phyloP scores from a whole-genome alignment of 2,797 vertebrate species.

The Harpagifer antarcticus region DNA sequence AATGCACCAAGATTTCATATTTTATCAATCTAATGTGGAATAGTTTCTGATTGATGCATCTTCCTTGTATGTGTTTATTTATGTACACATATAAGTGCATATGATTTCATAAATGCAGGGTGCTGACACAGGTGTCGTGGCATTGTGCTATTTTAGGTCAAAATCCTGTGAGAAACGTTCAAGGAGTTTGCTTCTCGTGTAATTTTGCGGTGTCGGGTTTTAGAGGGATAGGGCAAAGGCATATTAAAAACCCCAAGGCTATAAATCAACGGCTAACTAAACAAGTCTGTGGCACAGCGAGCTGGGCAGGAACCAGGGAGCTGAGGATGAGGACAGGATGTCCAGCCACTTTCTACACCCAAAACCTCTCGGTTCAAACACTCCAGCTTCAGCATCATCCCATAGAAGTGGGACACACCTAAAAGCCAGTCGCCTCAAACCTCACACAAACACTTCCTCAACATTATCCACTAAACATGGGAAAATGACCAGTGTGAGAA shows the following conservation, averaged over 20 bases:
- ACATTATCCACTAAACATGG: neutral
- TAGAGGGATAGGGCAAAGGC: conserved; percentile 64
- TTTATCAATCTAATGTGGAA: neutral
- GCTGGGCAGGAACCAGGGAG: conserved; percentile 62
- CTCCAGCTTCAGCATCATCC: conserved; percentile 34
- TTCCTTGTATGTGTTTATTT: neutral
- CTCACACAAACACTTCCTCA: conserved; percentile 3
- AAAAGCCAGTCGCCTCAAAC: conserved; percentile 1
- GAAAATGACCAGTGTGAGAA: neutral
- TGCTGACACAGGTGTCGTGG: conserved; percentile 78
- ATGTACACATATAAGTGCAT: conserved; percentile 10
- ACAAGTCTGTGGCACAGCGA: conserved; percentile 63
- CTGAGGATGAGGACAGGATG: conserved; percentile 67
- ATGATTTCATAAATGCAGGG: conserved; percentile 27
- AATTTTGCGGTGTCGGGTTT: conserved; percentile 76
- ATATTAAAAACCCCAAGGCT: conserved; percentile 75
- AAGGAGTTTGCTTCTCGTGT: conserved; percentile 58
- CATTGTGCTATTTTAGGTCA: conserved; percentile 72
- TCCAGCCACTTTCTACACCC: conserved; percentile 62
- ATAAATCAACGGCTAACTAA: conserved; percentile 78
- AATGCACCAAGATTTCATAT: neutral
- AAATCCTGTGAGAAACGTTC: conserved; percentile 72
- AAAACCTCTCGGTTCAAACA: conserved; percentile 63
- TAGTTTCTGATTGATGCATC: neutral
- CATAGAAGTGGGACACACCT: conserved; percentile 31